These are phyloP conservation scores for Agrotis ipsilon DNA, from an alignment of 2,888 invertebrate genomes.

Conservation along the genomic window DNA sequence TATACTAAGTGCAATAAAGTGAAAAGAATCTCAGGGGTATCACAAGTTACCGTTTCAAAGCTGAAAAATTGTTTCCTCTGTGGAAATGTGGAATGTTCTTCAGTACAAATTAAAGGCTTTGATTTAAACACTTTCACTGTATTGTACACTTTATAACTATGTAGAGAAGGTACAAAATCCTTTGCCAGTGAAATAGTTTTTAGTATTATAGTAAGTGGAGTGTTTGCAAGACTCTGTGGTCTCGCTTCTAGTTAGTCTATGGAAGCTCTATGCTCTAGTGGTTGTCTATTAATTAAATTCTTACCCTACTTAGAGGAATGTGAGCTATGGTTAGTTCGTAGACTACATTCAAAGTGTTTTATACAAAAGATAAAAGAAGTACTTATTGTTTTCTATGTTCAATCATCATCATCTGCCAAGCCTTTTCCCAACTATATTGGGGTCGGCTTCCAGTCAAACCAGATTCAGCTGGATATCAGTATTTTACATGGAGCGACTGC, in stretches of 20 bases:
- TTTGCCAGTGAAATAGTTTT: conserved; percentile 17
- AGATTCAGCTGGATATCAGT: too few relatives aligned
- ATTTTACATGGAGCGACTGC: too few relatives aligned
- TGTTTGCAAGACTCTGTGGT: conserved; percentile 49
- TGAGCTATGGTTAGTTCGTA: conserved; percentile 1
- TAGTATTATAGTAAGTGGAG: conserved; percentile 20
- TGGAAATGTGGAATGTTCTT: conserved; percentile 39
- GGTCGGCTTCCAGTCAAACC: too few relatives aligned
- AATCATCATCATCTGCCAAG: too few relatives aligned
- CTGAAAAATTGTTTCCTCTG: conserved; percentile 42
- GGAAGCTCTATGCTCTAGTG: conserved; percentile 24
- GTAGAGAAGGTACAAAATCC: neutral
- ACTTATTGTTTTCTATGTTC: too few relatives aligned
- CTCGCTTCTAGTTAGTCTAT: conserved; percentile 37
- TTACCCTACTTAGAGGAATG: conserved; percentile 37
- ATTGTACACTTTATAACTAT: neutral
- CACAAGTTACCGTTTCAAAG: conserved; percentile 39
- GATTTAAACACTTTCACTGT: conserved; percentile 2
- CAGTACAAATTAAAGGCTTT: conserved; percentile 40
- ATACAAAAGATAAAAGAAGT: neutral
- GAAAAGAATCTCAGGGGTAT: conserved; percentile 48
- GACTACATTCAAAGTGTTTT: conserved; percentile 10
- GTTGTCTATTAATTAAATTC: conserved; percentile 55
- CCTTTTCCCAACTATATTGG: too few relatives aligned
- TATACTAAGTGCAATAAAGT: conserved; percentile 44